A percentile compares a stretch with the other conserved stretches of the same genome.
Conservation (phyloP, 2,113 vertebrate genomes). For the Tautogolabrus adspersus region DNA sequence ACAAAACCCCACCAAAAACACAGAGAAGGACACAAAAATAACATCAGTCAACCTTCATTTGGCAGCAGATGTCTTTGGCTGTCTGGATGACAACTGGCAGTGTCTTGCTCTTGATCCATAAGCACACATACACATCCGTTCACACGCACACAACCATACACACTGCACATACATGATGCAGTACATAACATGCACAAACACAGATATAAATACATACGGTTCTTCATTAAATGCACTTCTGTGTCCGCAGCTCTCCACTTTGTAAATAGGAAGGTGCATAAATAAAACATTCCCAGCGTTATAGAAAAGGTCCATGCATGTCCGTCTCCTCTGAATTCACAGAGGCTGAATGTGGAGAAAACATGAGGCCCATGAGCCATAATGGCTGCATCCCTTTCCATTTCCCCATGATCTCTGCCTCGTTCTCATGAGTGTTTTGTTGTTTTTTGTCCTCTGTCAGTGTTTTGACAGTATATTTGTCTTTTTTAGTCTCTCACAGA, state of each 20-base stretch:
- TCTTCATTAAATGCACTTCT: constrained; percentile 83
- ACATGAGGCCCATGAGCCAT: constrained; percentile 2
- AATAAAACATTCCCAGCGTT: constrained; percentile 69
- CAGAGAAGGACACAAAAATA: constrained; percentile 47
- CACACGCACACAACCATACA: constrained; percentile 13
- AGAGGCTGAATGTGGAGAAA: constrained; percentile 22
- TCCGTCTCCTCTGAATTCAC: constrained; percentile 40
- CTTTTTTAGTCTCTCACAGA: constrained; percentile 75
- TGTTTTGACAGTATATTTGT: constrained; percentile 37
- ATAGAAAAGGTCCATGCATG: constrained; percentile 77
- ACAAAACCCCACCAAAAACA: constrained; percentile 52
- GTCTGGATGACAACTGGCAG: constrained; percentile 71
- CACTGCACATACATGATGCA: constrained; percentile 54
- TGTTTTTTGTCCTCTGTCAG: constrained; percentile 32
- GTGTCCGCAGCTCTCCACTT: constrained; percentile 75
- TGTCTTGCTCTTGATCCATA: constrained; percentile 67
- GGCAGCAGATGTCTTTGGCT: constrained; percentile 68
- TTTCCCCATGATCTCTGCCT: constrained; percentile 19
- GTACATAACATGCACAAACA: constrained; percentile 79
- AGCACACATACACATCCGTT: constrained; percentile 2
- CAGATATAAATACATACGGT: constrained; percentile 68
- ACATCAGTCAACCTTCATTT: constrained; percentile 52
- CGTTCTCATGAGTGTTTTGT: constrained; percentile 8
- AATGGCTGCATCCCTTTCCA: constrained; percentile 5
- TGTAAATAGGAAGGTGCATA: constrained; percentile 75